Evolutionary conservation across 2,888 invertebrate species (phyloP), one percentile per base, ranked within the genome.

Genomic region (Julus scanicus): DNA sequence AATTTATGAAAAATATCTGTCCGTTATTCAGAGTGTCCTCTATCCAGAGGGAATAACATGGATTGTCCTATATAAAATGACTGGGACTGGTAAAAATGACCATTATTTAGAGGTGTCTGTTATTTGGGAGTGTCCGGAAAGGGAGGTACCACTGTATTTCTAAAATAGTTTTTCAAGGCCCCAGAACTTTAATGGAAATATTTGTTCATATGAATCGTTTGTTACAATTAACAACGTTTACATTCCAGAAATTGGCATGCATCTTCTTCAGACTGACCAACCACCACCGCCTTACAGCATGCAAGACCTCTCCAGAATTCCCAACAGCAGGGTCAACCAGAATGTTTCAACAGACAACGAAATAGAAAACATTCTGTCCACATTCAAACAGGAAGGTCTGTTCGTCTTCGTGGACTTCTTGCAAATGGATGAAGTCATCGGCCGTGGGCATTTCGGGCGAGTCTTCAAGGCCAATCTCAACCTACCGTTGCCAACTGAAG

Each of bases 371-470:
- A 57, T 57, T 57, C 57, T 57, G 15, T 57, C 57, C 57, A 57
- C 57, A 15, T 83, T 93, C 20, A 90, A 91, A 49, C 91, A 91
- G 39, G 91, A 92, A 85, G 90, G 92, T 87, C 90, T 92, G 6
- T 90, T 92, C n/a, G 91, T 92, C 63, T 91, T 91, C 89, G 89
- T 91, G 37, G 91, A 92, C 17, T 90, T 91, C 84, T 90, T 93
- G 37, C 90, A 90, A 8, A 90, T 92, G 49, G 91, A 91, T 13
- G 92, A 92, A 40, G 90, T 92, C 63, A 91, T 93, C 20, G 93
- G 93, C 5, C 91, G 92, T 90, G 92, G 92, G 8, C 92, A 92
- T 89, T 92, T 92, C 89, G 92, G 92, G 1, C 91, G 92, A 89
- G 92, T 92, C 48, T 92, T 92, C 88, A 90, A 91, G 87, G 92